Conservation (phyloP, 2,888 invertebrate genomes). For the Apantesis nais region DNA sequence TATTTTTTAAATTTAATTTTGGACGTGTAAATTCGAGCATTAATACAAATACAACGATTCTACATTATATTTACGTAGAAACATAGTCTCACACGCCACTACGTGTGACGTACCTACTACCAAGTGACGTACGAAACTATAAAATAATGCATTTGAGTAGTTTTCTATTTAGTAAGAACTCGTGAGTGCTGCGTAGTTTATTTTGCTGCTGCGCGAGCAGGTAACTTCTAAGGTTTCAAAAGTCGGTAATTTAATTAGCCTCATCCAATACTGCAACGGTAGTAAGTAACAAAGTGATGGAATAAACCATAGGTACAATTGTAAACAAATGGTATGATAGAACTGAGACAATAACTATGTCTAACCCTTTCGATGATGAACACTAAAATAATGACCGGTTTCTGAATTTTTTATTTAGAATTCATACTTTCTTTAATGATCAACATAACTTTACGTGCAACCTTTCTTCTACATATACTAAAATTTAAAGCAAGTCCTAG, state of each 20-base stretch:
- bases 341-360: not conserved
- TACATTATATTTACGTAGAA: not conserved
- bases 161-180: not conserved
- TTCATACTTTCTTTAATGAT: not conserved
- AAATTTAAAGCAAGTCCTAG: too few species aligned
- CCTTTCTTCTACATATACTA: too few species aligned
- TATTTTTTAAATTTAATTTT: not conserved
- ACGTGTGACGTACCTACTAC: too few species aligned
- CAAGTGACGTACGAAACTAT: not conserved
- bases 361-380: not conserved
- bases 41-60: not conserved
- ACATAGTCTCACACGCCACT: too few species aligned
- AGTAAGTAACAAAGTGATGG: not conserved
- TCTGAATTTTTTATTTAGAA: not conserved
- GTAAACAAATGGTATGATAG: not conserved
- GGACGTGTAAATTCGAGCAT: not conserved
- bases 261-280: slow-evolving; percentile 11
- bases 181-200: not conserved
- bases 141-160: not conserved
- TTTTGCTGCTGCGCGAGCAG: not conserved
- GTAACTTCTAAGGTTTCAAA: slow-evolving; percentile 8
- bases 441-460: not conserved
- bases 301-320: not conserved
- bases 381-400: not conserved
- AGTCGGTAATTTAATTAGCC: slow-evolving; percentile 5